Evolutionary conservation across 2,797 vertebrate species (phyloP), one percentile per base, ranked within the genome.

Genomic region (Urosaurus nigricauda): DNA sequence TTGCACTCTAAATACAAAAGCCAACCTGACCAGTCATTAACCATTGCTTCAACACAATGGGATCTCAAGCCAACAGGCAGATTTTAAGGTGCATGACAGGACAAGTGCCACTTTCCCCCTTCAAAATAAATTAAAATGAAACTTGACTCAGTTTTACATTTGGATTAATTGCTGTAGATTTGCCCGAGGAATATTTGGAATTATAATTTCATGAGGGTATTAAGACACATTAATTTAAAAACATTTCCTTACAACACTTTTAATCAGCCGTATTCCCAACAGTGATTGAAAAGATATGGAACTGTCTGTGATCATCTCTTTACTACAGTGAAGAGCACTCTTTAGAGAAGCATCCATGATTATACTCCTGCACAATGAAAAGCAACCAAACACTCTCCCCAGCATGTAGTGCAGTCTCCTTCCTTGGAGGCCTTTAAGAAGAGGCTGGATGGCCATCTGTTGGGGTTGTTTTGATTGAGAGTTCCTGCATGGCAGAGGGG

Each of bases 311-410:
- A 75, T 70, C 37, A 71, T 81, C 58, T 47, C 19, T 82, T 82
- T 73, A 16, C 19, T 47, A 43, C 12, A 83, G 19, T 26, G 47
- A 75, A 83, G 9, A 86, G 32, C 2, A 51, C 21, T 37, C 53
- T 26, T 65, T 32, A 60, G 53, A 83, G 53, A 83, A 87, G 74
- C 65, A 65, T 79, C 63, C 75, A 58, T 79, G 60, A 63, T 6
- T 51, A 7, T 17, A 89, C 53, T 65, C 16, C 1, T 53, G 40
- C 9, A 35, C 8, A 40, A 16, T 77, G 58, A 68, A 88, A 90
- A 81, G 77, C 32, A 82, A 29, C 11, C 68, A 56, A 47, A 80
- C 43, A 43, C 43, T 5, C 3, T 3, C 43, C 43, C 5, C 43
- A 43, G 43, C 5, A 43, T 43, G 43, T 43, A 3, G 5, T 43